A percentile compares a stretch with the other conserved stretches of the same genome.
Conservation (phyloP, 2,797 vertebrate genomes). For the Lepus oiostolus region DNA sequence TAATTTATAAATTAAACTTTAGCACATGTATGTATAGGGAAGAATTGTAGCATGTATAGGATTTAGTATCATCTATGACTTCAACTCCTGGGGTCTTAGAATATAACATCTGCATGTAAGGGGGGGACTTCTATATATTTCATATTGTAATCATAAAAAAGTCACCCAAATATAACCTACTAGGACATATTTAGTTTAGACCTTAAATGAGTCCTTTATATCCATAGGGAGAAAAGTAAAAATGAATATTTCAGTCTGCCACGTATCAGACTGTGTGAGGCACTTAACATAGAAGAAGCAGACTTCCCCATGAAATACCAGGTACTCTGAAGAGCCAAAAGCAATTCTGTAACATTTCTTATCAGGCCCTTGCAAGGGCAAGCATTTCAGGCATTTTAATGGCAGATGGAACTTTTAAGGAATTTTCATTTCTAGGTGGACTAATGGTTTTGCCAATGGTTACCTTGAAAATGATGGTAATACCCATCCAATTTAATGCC, state of each 20-base stretch:
- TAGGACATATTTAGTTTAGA: slow-evolving; percentile 40
- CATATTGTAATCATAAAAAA: slow-evolving; percentile 18
- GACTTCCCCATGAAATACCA: slow-evolving; percentile 55
- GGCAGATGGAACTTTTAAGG: slow-evolving; percentile 67
- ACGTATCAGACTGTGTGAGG: background rate
- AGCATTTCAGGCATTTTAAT: slow-evolving; percentile 72
- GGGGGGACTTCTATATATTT: background rate
- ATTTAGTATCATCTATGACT: background rate
- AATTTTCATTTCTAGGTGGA: slow-evolving; percentile 74
- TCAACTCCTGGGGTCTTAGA: background rate
- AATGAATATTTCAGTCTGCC: slow-evolving; percentile 54
- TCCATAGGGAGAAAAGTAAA: background rate
- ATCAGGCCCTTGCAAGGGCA: slow-evolving; percentile 57
- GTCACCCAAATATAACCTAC: background rate
- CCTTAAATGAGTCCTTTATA: slow-evolving; percentile 17
- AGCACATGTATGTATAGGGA: background rate
- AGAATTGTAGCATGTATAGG: background rate
- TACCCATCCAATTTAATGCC: slow-evolving; percentile 50
- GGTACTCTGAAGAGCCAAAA: slow-evolving; percentile 56
- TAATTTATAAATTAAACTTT: background rate
- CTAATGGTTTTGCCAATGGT: slow-evolving; percentile 68
- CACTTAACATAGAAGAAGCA: slow-evolving; percentile 47
- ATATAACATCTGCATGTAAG: background rate
- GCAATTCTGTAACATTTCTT: slow-evolving; percentile 63
- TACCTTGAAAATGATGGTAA: slow-evolving; percentile 65